Percentiles rank a stretch among this genome's conserved stretches.
Conservation (phyloP, 2,797 vertebrate genomes). For the Esox masquinongy region DNA sequence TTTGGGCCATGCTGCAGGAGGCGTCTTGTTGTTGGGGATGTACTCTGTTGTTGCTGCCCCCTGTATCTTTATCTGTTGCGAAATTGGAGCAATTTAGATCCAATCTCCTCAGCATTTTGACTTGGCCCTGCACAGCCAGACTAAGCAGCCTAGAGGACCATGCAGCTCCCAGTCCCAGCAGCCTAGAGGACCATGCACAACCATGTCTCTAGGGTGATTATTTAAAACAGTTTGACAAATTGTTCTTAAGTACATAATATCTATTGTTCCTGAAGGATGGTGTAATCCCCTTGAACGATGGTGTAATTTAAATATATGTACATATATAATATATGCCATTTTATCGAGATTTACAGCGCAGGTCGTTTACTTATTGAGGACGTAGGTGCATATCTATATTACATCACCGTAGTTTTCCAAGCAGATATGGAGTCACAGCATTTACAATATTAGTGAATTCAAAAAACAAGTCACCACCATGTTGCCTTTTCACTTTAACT, state of each 20-base stretch:
- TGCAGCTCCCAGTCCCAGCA: background rate
- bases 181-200: background rate
- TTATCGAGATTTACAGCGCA: background rate
- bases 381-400: background rate
- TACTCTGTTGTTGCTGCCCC: background rate
- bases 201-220: background rate
- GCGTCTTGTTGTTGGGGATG: constrained; percentile 17
- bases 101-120: constrained; percentile 26
- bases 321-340: background rate
- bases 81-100: constrained; percentile 39
- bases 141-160: background rate
- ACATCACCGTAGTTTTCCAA: too few species aligned
- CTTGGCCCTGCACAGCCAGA: background rate
- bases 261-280: background rate
- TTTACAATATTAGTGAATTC: background rate
- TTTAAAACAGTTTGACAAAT: background rate
- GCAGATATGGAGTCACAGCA: background rate
- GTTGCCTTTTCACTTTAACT: background rate
- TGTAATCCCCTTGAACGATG: background rate
- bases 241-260: background rate
- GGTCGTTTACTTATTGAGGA: background rate
- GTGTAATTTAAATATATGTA: background rate
- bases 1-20: constrained; percentile 6
- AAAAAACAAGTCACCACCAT: background rate
- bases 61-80: constrained; percentile 12